Evolutionary conservation across 2,113 vertebrate genomes (phyloP).

Genomic region (Lepisosteus oculatus): DNA sequence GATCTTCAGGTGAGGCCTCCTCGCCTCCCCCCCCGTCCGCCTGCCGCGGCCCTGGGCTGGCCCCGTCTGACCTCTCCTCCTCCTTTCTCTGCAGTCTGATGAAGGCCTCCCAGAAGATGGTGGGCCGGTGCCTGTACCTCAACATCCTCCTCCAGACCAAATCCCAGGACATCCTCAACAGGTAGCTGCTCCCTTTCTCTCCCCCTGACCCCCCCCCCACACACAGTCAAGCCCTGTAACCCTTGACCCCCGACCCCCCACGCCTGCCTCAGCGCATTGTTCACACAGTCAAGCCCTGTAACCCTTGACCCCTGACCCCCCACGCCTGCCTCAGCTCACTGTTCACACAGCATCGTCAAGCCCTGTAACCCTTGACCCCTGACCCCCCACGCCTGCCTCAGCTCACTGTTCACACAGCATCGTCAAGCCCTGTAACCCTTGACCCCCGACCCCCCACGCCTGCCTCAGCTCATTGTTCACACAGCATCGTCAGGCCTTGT

Average conservation of each 20-base stretch:
- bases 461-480: no score
- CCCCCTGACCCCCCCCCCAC: not conserved
- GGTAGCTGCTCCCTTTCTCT: slow-evolving; percentile 54
- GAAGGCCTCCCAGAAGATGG: slow-evolving; percentile 93
- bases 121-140: slow-evolving; percentile 93
- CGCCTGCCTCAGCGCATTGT: no score
- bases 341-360: no score
- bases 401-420: not conserved
- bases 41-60: no score
- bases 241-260: not conserved
- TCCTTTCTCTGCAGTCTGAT: slow-evolving; percentile 71
- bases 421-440: slow-evolving; percentile 3
- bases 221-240: no score
- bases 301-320: no score
- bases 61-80: not conserved
- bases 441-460: no score
- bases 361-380: no score
- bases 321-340: not conserved
- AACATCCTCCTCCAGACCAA: slow-evolving; percentile 92
- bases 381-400: not conserved
- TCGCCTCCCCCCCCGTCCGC: not conserved
- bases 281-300: no score
- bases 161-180: slow-evolving; percentile 78
- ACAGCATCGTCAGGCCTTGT: no score
- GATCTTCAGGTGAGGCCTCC: slow-evolving; percentile 77